Evolutionary conservation across 2,888 invertebrate genomes (phyloP).

Genomic region (Cordylochernes scorpioides): DNA sequence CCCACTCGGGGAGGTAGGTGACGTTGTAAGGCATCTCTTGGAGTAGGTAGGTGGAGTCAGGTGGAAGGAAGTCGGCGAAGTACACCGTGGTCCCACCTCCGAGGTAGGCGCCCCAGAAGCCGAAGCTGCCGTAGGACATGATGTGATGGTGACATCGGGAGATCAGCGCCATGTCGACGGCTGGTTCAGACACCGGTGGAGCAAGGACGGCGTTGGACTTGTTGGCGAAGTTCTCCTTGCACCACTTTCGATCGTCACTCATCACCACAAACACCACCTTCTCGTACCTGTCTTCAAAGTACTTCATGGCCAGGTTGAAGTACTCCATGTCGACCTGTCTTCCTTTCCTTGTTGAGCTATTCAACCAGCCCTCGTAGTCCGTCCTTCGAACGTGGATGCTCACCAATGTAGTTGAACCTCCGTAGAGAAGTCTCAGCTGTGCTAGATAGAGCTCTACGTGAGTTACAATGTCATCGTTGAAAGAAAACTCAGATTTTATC

Average conservation of each 20-base stretch:
- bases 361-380: constrained; percentile 30
- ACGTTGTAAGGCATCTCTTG: background rate
- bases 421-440: background rate
- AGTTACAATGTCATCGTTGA: background rate
- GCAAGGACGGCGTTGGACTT: constrained; percentile 23
- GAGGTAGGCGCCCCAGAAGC: constrained; percentile 19
- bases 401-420: constrained; percentile 13
- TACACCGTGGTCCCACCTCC: constrained; percentile 16
- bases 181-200: constrained; percentile 18
- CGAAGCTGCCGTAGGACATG: constrained; percentile 18
- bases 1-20: background rate
- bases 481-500: background rate
- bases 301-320: constrained; percentile 24
- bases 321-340: constrained; percentile 23
- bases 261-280: constrained; percentile 24
- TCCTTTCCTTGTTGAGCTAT: constrained; percentile 25
- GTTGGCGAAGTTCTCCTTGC: constrained; percentile 20
- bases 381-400: constrained; percentile 31
- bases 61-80: constrained; percentile 1
- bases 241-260: constrained; percentile 28
- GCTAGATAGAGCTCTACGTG: background rate
- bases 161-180: constrained; percentile 26
- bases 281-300: constrained; percentile 24
- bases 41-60: background rate
- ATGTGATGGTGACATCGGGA: constrained; percentile 29